phyloP scores from a whole-genome alignment of 1,140 invertebrate genomes.

The Pemphigus obesinymphae region DNA sequence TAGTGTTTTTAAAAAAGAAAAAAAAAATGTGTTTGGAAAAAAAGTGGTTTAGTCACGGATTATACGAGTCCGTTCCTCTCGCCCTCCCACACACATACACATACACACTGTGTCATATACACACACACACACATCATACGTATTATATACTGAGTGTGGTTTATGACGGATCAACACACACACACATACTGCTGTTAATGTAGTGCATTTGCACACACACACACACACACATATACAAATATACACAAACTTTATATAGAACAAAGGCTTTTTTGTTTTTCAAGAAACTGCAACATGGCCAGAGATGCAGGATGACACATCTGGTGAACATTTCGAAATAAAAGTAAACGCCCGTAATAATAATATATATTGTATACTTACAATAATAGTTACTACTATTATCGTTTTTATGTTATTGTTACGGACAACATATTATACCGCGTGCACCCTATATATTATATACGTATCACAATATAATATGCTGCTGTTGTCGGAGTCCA shows the following conservation, averaged over 20 bases:
- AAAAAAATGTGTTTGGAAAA: constrained; percentile 21
- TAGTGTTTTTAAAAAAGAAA: not conserved
- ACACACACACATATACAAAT: not conserved
- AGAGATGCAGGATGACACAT: constrained; percentile 8
- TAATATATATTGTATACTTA: not conserved
- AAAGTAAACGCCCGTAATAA: not conserved
- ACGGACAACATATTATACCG: constrained; percentile 3
- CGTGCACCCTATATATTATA: too few species aligned
- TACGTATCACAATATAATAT: too few species aligned
- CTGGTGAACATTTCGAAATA: constrained; percentile 21
- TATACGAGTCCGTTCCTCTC: not conserved
- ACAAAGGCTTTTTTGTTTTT: constrained; percentile 28
- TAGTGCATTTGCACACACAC: not conserved
- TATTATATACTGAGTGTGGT: not conserved
- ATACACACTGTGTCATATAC: not conserved
- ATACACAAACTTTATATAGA: constrained; percentile 26
- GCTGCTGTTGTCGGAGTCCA: not conserved
- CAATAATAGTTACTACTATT: constrained; percentile 37
- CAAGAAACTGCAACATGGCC: constrained; percentile 22
- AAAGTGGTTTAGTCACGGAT: constrained; percentile 34
- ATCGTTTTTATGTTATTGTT: constrained; percentile 36
- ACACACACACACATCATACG: not conserved
- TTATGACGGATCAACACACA: not conserved
- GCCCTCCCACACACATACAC: not conserved
- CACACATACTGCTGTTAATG: not conserved